Percentiles rank a stretch among this genome's conserved stretches.
Evolutionary conservation across 2,113 vertebrate species (phyloP).

Genomic region (Hydropotes inermis): DNA sequence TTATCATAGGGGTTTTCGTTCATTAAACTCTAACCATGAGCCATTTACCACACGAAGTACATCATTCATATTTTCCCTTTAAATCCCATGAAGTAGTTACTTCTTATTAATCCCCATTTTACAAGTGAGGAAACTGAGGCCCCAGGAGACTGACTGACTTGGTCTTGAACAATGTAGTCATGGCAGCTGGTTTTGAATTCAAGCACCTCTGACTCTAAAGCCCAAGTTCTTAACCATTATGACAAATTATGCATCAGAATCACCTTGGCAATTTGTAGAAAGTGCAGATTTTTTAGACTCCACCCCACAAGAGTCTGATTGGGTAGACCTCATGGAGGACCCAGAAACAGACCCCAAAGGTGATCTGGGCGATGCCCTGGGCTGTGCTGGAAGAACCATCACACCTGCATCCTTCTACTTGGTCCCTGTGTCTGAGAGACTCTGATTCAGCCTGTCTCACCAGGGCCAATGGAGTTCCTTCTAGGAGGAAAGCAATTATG

Average conservation of each 20-base stretch:
- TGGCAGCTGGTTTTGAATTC: background rate
- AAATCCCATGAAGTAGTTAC: background rate
- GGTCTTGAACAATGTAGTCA: background rate
- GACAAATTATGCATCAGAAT: background rate
- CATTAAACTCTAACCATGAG: background rate
- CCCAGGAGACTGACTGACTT: background rate
- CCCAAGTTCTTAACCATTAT: background rate
- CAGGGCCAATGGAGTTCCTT: background rate
- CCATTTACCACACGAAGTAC: background rate
- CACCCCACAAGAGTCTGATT: background rate
- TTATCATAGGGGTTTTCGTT: background rate
- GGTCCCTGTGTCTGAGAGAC: fast-evolving
- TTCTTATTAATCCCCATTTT: background rate
- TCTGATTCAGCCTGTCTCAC: background rate
- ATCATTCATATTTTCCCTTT: background rate
- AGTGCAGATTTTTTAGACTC: background rate
- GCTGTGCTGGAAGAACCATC: fast-evolving
- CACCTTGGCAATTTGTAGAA: background rate
- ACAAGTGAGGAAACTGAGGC: background rate
- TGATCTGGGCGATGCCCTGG: too few relatives aligned
- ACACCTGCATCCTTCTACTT: background rate
- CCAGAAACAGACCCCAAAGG: background rate
- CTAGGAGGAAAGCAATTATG: background rate
- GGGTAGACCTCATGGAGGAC: too few relatives aligned
- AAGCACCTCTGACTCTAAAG: background rate